These are phyloP conservation scores for Epistrophe eligans DNA, from an alignment of 2,888 invertebrate genomes.

Conservation along the genomic window DNA sequence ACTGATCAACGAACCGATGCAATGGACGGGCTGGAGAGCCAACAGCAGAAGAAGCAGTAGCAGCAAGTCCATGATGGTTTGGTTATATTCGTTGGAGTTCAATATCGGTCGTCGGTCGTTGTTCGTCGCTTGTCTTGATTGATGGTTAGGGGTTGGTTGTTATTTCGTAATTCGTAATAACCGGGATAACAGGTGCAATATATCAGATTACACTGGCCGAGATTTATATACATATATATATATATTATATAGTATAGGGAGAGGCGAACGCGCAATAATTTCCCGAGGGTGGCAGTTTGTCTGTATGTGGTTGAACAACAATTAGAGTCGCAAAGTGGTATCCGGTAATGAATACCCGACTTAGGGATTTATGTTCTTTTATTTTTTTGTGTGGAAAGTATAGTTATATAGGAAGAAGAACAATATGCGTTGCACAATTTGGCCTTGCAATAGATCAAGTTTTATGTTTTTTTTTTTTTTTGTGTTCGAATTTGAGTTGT, in stretches of 20 bases:
- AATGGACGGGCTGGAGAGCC: background rate
- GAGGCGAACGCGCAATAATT: constrained; percentile 68
- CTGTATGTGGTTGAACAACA: constrained; percentile 72
- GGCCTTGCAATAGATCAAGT: constrained; percentile 68
- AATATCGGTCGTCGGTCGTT: constrained; percentile 10
- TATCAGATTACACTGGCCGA: constrained; percentile 59
- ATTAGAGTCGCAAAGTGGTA: constrained; percentile 76
- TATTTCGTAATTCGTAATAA: constrained; percentile 69
- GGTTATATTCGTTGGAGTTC: background rate
- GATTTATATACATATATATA: no score
- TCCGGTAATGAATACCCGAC: constrained; percentile 62
- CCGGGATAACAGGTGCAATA: constrained; percentile 75
- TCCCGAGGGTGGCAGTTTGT: constrained; percentile 69
- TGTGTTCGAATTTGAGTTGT: constrained; percentile 33
- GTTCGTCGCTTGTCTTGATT: constrained; percentile 48
- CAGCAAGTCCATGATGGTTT: constrained; percentile 4
- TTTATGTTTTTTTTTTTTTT: constrained; percentile 29
- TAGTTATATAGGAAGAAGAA: constrained; percentile 19
- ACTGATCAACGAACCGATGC: constrained; percentile 52
- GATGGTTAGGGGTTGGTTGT: constrained; percentile 71
- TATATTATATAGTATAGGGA: constrained; percentile 17
- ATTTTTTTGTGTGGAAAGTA: background rate
- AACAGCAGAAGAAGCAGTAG: background rate
- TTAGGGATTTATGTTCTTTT: constrained; percentile 28
- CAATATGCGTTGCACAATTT: constrained; percentile 50